These are phyloP conservation scores for Zapus hudsonius DNA, from an alignment of 2,113 vertebrate genomes.

Conservation along the genomic window DNA sequence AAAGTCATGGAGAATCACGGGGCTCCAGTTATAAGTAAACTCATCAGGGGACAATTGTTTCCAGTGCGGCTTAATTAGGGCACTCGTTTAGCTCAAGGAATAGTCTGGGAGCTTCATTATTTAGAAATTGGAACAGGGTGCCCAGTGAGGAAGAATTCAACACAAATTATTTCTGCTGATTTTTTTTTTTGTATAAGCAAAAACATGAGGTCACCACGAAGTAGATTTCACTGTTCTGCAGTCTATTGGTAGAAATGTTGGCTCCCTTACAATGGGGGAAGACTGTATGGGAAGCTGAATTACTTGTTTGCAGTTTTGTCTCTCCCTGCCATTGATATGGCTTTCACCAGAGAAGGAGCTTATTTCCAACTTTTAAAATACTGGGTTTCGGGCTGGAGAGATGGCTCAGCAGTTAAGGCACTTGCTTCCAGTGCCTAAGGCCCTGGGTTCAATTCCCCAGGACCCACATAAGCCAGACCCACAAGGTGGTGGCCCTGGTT, in stretches of 20 bases:
- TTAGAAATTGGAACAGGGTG: constrained; percentile 8
- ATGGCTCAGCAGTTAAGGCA: no score
- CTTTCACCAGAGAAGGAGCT: neutral
- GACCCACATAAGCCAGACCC: no score
- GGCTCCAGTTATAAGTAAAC: neutral
- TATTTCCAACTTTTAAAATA: neutral
- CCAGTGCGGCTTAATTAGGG: neutral
- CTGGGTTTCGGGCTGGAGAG: no score
- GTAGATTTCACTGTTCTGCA: neutral
- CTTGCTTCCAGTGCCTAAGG: no score
- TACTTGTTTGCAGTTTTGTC: neutral
- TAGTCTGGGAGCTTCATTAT: neutral
- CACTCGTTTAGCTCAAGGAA: constrained; percentile 17
- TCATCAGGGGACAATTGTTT: neutral
- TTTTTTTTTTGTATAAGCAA: neutral
- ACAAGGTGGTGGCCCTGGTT: no score
- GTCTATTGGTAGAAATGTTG: neutral
- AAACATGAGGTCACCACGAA: constrained; percentile 9
- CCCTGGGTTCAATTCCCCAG: no score
- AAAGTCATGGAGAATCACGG: neutral
- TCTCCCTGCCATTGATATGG: neutral
- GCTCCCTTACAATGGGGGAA: neutral
- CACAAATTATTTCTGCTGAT: constrained; percentile 19
- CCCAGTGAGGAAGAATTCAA: neutral
- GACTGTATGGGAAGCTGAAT: neutral